Evolutionary conservation across 2,797 vertebrate genomes (phyloP).

Genomic region (Danio albolineatus): DNA sequence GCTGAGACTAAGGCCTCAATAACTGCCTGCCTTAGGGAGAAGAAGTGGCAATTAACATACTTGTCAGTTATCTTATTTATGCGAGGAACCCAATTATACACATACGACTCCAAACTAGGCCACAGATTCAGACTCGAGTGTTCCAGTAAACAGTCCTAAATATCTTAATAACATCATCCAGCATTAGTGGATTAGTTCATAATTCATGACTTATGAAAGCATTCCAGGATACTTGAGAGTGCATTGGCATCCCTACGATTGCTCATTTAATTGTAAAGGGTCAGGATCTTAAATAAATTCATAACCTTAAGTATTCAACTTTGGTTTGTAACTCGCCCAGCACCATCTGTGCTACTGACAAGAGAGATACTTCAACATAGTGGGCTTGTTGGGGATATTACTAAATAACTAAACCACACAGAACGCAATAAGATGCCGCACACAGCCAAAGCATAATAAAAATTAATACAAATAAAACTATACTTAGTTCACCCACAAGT

Average conservation of each 20-base stretch:
- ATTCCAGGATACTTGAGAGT: neutral
- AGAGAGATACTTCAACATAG: no score
- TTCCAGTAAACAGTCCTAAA: conserved; percentile 58
- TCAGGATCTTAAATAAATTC: neutral
- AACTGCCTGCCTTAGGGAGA: conserved; percentile 47
- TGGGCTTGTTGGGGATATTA: neutral
- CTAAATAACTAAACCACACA: neutral
- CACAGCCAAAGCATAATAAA: no score
- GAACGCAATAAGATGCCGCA: no score
- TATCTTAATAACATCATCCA: conserved; percentile 29
- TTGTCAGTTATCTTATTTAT: conserved; percentile 63
- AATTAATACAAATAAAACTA: no score
- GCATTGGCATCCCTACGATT: neutral
- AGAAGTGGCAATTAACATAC: conserved; percentile 63
- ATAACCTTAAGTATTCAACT: neutral
- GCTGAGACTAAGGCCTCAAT: conserved; percentile 48
- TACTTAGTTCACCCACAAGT: no score
- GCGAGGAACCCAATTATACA: conserved; percentile 61
- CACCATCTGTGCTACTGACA: neutral
- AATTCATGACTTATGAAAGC: neutral
- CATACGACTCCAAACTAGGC: conserved; percentile 55
- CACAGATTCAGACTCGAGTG: conserved; percentile 52
- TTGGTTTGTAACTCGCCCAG: neutral
- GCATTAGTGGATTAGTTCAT: neutral
- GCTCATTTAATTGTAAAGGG: neutral